Percentiles rank a stretch among this genome's conserved stretches.
Evolutionary conservation across 2,113 vertebrate species (phyloP).

Genomic region (Hemibagrus wyckioides): DNA sequence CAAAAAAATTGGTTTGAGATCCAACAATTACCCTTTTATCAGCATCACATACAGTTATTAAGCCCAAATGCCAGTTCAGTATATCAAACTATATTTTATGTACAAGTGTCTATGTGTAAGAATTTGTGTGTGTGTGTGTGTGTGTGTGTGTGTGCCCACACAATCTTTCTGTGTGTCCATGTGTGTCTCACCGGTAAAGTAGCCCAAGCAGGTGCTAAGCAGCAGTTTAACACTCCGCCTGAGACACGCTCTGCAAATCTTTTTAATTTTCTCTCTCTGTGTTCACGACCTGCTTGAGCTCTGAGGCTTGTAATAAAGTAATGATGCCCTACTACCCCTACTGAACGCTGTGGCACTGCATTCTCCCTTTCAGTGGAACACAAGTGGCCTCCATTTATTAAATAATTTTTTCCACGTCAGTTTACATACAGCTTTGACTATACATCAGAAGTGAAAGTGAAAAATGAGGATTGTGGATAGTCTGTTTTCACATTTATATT

Average conservation of each 20-base stretch:
- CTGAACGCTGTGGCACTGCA: not conserved
- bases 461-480: not conserved
- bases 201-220: constrained; percentile 14
- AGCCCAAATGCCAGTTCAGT: not conserved
- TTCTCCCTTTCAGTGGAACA: constrained; percentile 13
- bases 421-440: not conserved
- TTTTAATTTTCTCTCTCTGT: constrained; percentile 44
- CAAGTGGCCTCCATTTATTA: not conserved
- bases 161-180: not conserved
- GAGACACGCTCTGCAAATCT: constrained; percentile 40
- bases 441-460: not conserved
- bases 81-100: not conserved
- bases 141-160: not conserved
- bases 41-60: not conserved
- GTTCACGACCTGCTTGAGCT: constrained; percentile 30
- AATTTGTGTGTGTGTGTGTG: not conserved
- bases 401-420: no score
- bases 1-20: not conserved
- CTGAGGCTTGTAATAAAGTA: constrained; percentile 49
- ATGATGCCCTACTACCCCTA: constrained; percentile 11
- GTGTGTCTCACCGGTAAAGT: constrained; percentile 17
- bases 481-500: not conserved
- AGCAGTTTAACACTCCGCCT: constrained; percentile 33
- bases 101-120: not conserved
- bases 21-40: not conserved